Conservation (phyloP, 2,113 vertebrate genomes). For the Alligator sinensis region DNA sequence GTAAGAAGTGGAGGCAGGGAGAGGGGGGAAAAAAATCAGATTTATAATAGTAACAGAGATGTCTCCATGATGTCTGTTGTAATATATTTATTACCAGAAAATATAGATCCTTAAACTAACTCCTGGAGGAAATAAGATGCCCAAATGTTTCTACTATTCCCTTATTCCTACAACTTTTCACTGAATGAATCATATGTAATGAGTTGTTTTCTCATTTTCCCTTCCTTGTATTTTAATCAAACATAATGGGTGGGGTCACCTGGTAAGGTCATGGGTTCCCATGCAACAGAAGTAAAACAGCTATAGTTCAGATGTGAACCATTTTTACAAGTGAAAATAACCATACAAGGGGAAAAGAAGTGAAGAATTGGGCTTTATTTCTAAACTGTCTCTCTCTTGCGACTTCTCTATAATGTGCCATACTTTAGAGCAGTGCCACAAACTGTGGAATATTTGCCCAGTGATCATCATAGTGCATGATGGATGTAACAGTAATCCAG, state of each 20-base stretch:
- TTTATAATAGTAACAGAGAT: slow-evolving; percentile 30
- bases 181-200: background rate
- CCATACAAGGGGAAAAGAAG: background rate
- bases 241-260: background rate
- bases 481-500: background rate
- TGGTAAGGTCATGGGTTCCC: background rate
- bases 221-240: background rate
- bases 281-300: background rate
- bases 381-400: accelerated
- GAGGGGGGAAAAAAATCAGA: background rate
- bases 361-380: background rate
- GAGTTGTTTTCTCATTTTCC: accelerated
- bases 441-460: background rate
- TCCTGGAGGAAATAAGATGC: background rate
- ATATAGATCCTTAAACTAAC: background rate
- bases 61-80: background rate
- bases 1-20: background rate
- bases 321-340: background rate
- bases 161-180: background rate
- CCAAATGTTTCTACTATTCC: background rate
- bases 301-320: background rate
- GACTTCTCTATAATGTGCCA: background rate
- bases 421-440: background rate
- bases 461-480: accelerated
- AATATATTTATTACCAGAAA: slow-evolving; percentile 14